Percentiles rank a stretch among this genome's conserved stretches.
Conservation (phyloP, 2,113 vertebrate genomes). For the Sigmodon hispidus region DNA sequence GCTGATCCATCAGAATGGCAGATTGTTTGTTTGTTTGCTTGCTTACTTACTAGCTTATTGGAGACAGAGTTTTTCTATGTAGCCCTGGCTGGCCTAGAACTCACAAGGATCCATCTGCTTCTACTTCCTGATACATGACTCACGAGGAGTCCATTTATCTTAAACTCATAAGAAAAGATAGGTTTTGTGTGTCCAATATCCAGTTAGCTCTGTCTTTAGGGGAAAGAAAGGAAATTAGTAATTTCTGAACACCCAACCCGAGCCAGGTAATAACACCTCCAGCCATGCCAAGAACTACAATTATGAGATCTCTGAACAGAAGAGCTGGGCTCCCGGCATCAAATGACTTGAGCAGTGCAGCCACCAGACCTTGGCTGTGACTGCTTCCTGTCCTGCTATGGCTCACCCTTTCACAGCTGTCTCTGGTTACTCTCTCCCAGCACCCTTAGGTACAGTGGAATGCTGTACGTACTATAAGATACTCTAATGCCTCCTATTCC, state of each 20-base stretch:
- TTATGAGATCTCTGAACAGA: background rate
- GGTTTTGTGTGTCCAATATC: background rate
- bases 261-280: background rate
- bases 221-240: slow-evolving; percentile 33
- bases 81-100: background rate
- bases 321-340: background rate
- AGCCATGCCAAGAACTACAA: background rate
- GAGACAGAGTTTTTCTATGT: background rate
- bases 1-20: background rate
- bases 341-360: background rate
- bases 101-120: background rate
- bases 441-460: background rate
- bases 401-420: background rate
- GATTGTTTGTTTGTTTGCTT: background rate
- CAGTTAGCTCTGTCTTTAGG: background rate
- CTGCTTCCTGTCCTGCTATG: background rate
- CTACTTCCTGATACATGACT: background rate
- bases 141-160: background rate
- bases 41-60: background rate
- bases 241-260: background rate
- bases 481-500: background rate
- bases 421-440: background rate
- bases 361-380: background rate
- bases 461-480: background rate
- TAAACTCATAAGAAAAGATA: background rate